Conservation (phyloP, 2,113 vertebrate genomes). For the Nycticebus coucang region DNA sequence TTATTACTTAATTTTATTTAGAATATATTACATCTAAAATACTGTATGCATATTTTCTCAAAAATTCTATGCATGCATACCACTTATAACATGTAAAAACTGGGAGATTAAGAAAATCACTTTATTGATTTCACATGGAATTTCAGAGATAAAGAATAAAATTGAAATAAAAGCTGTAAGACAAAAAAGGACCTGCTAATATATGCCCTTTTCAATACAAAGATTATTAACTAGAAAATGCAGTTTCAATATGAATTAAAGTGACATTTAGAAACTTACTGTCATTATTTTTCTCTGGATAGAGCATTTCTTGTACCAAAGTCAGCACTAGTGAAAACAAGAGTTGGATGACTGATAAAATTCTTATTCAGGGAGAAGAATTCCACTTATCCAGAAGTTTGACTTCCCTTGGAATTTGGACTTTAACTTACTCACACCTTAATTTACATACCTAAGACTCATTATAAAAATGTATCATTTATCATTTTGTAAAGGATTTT, state of each 20-base stretch:
- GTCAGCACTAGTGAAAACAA: not conserved
- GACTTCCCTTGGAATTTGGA: not conserved
- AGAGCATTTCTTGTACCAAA: not conserved
- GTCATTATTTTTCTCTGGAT: constrained; percentile 8
- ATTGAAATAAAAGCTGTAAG: not conserved
- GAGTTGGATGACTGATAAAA: not conserved
- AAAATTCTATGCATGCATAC: not conserved
- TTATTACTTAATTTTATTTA: not conserved
- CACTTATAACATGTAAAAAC: not conserved
- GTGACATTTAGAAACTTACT: not conserved
- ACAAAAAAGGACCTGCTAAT: not conserved
- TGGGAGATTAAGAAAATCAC: not conserved
- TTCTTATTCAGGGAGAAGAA: not conserved
- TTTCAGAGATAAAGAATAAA: constrained; percentile 26
- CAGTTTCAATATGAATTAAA: not conserved
- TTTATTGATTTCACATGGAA: not conserved
- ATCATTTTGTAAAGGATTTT: constrained; percentile 19
- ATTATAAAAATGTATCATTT: not conserved
- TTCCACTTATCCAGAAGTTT: not conserved
- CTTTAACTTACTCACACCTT: not conserved
- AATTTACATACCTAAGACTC: not conserved
- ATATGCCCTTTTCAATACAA: not conserved
- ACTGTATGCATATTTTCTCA: not conserved
- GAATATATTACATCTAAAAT: not conserved
- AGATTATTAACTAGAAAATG: not conserved